Evolutionary conservation across 2,888 invertebrate genomes (phyloP).

Genomic region (Disparrhopalites patrizii): DNA sequence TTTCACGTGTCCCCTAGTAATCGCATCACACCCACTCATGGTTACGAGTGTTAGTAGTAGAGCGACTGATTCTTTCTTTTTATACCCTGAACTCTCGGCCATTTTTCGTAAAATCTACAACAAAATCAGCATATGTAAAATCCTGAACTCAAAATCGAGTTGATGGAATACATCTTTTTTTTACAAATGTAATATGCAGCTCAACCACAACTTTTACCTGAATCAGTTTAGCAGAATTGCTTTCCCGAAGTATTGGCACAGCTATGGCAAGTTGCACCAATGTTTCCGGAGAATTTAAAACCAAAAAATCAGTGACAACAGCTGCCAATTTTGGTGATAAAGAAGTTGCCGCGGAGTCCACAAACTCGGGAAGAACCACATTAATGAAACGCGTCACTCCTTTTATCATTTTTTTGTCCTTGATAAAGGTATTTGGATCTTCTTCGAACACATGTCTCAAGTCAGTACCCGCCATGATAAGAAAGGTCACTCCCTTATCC

Average conservation of each 20-base stretch:
- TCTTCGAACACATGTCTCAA: slow-evolving; percentile 40
- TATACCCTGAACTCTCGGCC: slow-evolving; percentile 26
- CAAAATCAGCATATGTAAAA: background rate
- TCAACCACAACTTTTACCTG: slow-evolving; percentile 27
- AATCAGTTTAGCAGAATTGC: slow-evolving; percentile 37
- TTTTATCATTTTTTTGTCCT: slow-evolving; percentile 37
- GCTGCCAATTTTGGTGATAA: slow-evolving; percentile 32
- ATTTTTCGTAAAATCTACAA: slow-evolving; percentile 40
- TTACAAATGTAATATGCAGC: background rate
- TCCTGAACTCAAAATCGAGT: background rate
- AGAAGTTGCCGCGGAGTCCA: background rate
- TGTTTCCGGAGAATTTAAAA: slow-evolving; percentile 32
- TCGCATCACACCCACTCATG: slow-evolving; percentile 37
- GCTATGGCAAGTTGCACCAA: slow-evolving; percentile 40
- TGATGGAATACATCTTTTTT: background rate
- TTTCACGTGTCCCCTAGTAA: slow-evolving; percentile 35
- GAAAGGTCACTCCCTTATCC: slow-evolving; percentile 44
- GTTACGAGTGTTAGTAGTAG: slow-evolving; percentile 43
- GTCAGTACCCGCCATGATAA: slow-evolving; percentile 39
- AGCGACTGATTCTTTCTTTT: slow-evolving; percentile 37
- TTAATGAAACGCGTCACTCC: slow-evolving; percentile 43
- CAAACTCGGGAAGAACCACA: slow-evolving; percentile 11
- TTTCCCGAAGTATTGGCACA: slow-evolving; percentile 42
- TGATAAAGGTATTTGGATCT: slow-evolving; percentile 35
- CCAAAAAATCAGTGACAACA: slow-evolving; percentile 42